Base-by-base conservation (phyloP, 64 coral and sea anemone species). In the Porites lutea region DNA sequence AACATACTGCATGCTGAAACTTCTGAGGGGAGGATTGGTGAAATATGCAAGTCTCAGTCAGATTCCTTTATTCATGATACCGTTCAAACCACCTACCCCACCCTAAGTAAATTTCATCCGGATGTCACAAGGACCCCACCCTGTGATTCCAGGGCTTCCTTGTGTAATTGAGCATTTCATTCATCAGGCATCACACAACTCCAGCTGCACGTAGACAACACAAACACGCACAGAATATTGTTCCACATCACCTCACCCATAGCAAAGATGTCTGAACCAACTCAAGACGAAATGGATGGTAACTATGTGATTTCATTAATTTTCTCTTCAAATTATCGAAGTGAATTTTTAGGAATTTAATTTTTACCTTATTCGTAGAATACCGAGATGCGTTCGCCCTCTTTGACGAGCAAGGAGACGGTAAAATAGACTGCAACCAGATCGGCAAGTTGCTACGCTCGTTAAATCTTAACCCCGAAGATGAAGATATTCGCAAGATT, bases 401-500 rank as follows among this genome's bases (percentile, higher is more conserved):
- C 14, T 97, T 97, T 76, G 95, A 97, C 65, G 61, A 82, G 13
- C 73, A 88, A 76, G 95, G 95, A 75, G 95, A 97, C 70, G 90
- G 90, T 6, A 97, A 97, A 65, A 97, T 97, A 52, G 95, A 90
- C 23, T 90, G 78, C 57, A 88, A 93, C 46, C 95, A 97, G 87
- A 97, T 97, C 20, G 95, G 95, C 22, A 70, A 74, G 65, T 54
- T 97, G 59, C 88, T 97, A 14, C 82, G 95, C 59, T 97, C 95
- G 19, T 89, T 97, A 43, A 92, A 92, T 12, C 92, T 94, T 18
- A 97, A 97, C 72, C 95, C 95, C 2, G 93, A 88, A 6, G 83
- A 77, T 12, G 95, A 86, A 51, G 95, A 97, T n/a, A 93, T 97
- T 45, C 79, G 82, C 13, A 97, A 97, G 80, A 97, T 97, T 21